Evolutionary conservation across 2,113 vertebrate species (phyloP).

Genomic region (Gavia stellata): DNA sequence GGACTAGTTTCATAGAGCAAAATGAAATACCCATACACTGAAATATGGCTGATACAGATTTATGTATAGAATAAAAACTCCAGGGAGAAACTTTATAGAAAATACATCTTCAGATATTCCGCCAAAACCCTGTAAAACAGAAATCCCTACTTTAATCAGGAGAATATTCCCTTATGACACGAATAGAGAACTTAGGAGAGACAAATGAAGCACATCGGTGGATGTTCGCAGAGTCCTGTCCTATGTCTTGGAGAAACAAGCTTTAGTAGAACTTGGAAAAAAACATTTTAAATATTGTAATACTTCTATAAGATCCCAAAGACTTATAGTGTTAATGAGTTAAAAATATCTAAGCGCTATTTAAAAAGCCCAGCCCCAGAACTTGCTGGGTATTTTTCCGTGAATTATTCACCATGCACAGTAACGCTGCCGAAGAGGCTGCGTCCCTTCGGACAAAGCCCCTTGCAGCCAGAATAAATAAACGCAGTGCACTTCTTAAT

Average conservation of each 20-base stretch:
- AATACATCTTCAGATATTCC: not conserved
- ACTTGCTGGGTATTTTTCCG: not conserved
- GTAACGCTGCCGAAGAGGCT: not conserved
- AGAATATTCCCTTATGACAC: not conserved
- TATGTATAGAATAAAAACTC: not conserved
- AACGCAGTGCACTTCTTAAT: not conserved
- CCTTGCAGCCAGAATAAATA: not conserved
- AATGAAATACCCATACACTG: constrained; percentile 12
- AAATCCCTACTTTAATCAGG: not conserved
- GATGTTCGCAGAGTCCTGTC: not conserved
- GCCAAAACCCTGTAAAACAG: not conserved
- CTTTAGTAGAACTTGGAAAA: not conserved
- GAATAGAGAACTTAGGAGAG: not conserved
- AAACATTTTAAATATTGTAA: not conserved
- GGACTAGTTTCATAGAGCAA: not conserved
- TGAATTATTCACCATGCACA: not conserved
- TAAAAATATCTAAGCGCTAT: not conserved
- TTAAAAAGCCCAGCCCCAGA: not conserved
- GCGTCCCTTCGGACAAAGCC: not conserved
- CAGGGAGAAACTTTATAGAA: not conserved
- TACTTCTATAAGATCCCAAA: not conserved
- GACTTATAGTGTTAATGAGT: not conserved
- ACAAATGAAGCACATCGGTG: not conserved
- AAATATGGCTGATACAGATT: constrained; percentile 2
- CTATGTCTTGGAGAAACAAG: not conserved